Conservation (phyloP, 2,113 vertebrate species). For the Pelodiscus sinensis region DNA sequence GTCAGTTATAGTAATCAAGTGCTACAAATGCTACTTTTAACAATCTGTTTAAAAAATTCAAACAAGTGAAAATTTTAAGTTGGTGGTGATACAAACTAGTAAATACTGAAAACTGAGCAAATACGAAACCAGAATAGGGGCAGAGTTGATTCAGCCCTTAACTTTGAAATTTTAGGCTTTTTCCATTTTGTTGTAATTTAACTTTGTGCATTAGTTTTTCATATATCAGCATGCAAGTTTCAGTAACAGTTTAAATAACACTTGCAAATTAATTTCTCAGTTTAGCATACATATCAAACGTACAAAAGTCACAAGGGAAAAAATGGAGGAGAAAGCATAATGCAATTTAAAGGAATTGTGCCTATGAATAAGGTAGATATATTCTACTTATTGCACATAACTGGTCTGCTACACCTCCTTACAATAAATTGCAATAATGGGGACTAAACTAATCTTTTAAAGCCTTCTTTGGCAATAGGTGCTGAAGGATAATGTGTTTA, state of each 20-base stretch:
- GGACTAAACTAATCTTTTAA: not conserved
- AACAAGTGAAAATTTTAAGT: not conserved
- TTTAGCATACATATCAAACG: not conserved
- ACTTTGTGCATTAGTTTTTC: not conserved
- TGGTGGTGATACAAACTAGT: not conserved
- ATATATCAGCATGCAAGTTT: not conserved
- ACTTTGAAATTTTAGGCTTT: not conserved
- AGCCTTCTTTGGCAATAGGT: not conserved
- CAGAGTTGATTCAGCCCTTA: not conserved
- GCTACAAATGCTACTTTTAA: constrained; percentile 5
- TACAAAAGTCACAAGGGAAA: not conserved
- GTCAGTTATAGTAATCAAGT: not conserved
- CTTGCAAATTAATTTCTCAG: not conserved
- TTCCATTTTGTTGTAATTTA: not conserved
- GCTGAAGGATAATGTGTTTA: not conserved
- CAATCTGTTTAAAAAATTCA: not conserved
- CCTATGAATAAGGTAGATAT: fast-evolving
- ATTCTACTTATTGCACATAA: not conserved
- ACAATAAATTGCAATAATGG: not conserved
- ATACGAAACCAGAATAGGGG: not conserved
- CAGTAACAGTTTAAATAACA: fast-evolving
- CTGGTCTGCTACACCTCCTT: not conserved
- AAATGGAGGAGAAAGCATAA: not conserved
- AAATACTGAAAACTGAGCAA: not conserved
- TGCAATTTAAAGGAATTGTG: too few species aligned